These are phyloP conservation scores for Linepithema humile DNA, from an alignment of 1,140 invertebrate species.

Conservation along the genomic window DNA sequence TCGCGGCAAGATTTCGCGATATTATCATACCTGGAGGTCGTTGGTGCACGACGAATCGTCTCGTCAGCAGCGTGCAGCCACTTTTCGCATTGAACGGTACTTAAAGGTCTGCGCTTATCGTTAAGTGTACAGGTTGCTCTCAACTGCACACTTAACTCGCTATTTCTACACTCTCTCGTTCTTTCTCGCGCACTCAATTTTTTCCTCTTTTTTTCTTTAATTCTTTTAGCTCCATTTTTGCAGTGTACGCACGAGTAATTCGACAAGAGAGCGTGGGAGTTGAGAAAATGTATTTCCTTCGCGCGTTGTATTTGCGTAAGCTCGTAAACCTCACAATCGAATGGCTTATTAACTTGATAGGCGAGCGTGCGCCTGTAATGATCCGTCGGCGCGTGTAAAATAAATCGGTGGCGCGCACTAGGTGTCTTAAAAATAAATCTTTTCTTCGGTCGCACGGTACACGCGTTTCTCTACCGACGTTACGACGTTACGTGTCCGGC, in stretches of 20 bases:
- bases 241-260: slow-evolving; percentile 18
- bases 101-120: slow-evolving; percentile 54
- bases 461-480: neutral
- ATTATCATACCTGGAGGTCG: slow-evolving; percentile 54
- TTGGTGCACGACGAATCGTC: slow-evolving; percentile 58
- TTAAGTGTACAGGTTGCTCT: slow-evolving; percentile 57
- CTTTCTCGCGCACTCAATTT: neutral
- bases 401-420: slow-evolving; percentile 24
- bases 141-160: slow-evolving; percentile 44
- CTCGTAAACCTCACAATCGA: slow-evolving; percentile 47
- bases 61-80: slow-evolving; percentile 48
- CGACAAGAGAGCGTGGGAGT: slow-evolving; percentile 63
- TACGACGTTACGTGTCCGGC: neutral
- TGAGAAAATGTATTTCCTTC: slow-evolving; percentile 58
- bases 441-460: neutral
- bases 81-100: slow-evolving; percentile 59
- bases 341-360: slow-evolving; percentile 48
- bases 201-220: neutral
- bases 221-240: neutral
- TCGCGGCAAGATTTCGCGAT: slow-evolving; percentile 47
- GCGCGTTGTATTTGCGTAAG: slow-evolving; percentile 57
- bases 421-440: neutral
- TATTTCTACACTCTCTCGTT: neutral
- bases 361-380: slow-evolving; percentile 20
- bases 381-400: slow-evolving; percentile 41